These are phyloP conservation scores for Tortricodes alternella DNA, from an alignment of 2,888 invertebrate species.

Conservation along the genomic window DNA sequence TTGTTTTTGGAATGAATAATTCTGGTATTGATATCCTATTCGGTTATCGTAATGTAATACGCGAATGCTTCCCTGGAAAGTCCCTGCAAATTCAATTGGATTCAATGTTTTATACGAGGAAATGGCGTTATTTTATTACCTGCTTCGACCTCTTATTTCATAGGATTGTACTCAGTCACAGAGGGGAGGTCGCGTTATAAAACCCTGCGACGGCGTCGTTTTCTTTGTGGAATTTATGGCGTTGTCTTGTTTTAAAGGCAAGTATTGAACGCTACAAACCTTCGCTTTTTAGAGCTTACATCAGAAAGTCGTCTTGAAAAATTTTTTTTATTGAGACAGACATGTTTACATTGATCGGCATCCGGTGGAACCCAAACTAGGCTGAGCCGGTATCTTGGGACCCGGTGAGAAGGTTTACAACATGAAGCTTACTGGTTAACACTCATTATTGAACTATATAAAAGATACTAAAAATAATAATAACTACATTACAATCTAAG, in stretches of 20 bases:
- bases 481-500: too few relatives aligned
- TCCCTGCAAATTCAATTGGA: slow-evolving; percentile 27
- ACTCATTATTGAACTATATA: too few relatives aligned
- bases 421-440: too few relatives aligned
- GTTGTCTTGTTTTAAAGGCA: slow-evolving; percentile 7
- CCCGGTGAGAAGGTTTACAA: too few relatives aligned
- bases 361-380: too few relatives aligned
- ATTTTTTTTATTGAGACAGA: too few relatives aligned
- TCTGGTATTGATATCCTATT: slow-evolving; percentile 16
- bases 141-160: slow-evolving; percentile 30
- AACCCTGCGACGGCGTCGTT: slow-evolving; percentile 15
- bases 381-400: too few relatives aligned
- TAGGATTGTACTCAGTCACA: slow-evolving; percentile 19
- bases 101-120: slow-evolving; percentile 22
- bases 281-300: too few relatives aligned
- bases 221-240: slow-evolving; percentile 19
- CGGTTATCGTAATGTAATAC: slow-evolving; percentile 20
- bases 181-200: slow-evolving; percentile 18
- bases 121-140: slow-evolving; percentile 29
- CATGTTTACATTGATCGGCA: too few relatives aligned
- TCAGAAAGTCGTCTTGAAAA: too few relatives aligned
- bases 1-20: slow-evolving; percentile 8
- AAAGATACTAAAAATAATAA: too few relatives aligned
- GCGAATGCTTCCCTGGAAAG: slow-evolving; percentile 9
- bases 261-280: background rate